A percentile compares a stretch with the other conserved stretches of the same genome.
Evolutionary conservation across 2,888 invertebrate genomes (phyloP).

Genomic region (Anoplius nigerrimus): DNA sequence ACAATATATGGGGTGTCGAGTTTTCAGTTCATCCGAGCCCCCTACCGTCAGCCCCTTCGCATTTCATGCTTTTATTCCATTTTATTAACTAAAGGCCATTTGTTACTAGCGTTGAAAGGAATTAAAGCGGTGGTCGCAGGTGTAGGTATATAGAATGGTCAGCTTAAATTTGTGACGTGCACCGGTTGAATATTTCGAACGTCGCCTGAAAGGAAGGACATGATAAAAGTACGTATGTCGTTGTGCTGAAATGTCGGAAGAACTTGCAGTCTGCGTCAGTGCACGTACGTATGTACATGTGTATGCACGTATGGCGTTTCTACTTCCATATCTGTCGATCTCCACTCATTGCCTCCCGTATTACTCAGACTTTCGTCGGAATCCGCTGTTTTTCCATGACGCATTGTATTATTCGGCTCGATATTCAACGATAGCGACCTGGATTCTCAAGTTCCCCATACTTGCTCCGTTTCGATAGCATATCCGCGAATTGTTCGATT

Average conservation of each 20-base stretch:
- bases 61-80: background rate
- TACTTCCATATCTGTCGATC: background rate
- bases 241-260: background rate
- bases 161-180: too few species aligned
- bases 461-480: too few species aligned
- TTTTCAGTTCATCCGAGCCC: conserved; percentile 23
- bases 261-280: too few species aligned
- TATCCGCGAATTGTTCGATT: too few species aligned
- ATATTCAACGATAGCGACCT: background rate
- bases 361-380: conserved; percentile 33
- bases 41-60: conserved; percentile 17
- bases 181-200: too few species aligned
- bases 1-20: too few species aligned
- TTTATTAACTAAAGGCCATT: too few species aligned
- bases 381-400: conserved; percentile 7
- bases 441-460: background rate
- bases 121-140: too few species aligned
- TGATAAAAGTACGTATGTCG: background rate
- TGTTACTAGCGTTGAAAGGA: too few species aligned
- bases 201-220: too few species aligned
- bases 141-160: too few species aligned
- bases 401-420: conserved; percentile 2
- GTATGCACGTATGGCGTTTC: background rate
- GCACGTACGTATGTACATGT: too few species aligned
- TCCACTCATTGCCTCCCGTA: conserved; percentile 21